phyloP scores from a whole-genome alignment of 2,113 vertebrate genomes.

The Poeciliopsis prolifica region DNA sequence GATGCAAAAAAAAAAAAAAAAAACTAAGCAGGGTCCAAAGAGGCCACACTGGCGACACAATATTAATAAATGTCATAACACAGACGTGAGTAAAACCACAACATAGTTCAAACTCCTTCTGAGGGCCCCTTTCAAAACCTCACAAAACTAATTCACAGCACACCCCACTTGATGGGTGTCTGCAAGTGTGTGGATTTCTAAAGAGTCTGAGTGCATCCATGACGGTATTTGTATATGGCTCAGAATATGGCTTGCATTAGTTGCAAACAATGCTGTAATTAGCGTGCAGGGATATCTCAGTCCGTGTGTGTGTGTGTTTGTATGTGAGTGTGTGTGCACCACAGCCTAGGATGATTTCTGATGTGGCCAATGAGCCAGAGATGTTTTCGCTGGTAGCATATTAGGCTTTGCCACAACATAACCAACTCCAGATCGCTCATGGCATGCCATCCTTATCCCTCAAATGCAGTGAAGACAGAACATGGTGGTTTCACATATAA shows the following conservation, averaged over 20 bases:
- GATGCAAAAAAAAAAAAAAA: constrained; percentile 17
- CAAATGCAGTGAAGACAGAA: constrained; percentile 37
- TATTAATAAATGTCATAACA: constrained; percentile 60
- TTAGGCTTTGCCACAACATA: constrained; percentile 60
- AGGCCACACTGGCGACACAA: constrained; percentile 20
- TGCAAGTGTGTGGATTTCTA: constrained; percentile 27
- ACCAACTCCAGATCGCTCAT: constrained; percentile 60
- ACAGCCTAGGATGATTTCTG: constrained; percentile 39
- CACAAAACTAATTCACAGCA: constrained; percentile 40
- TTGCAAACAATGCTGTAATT: constrained; percentile 46
- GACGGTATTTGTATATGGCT: constrained; percentile 20
- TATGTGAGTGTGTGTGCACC: constrained; percentile 11
- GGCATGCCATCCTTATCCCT: constrained; percentile 47
- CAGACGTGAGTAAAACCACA: constrained; percentile 63
- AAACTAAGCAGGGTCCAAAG: neutral
- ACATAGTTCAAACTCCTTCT: constrained; percentile 54
- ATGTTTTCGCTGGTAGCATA: constrained; percentile 63
- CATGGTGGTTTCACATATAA: constrained; percentile 33
- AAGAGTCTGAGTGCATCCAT: constrained; percentile 28
- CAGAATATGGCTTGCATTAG: constrained; percentile 40
- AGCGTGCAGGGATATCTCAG: constrained; percentile 36
- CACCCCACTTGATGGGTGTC: constrained; percentile 23
- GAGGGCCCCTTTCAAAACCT: constrained; percentile 47
- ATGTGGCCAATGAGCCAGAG: constrained; percentile 61
- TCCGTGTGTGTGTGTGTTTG: constrained; percentile 8